Evolutionary conservation across 2,888 invertebrate genomes (phyloP), one percentile per base, ranked within the genome.

Genomic region (Sericinus montela): DNA sequence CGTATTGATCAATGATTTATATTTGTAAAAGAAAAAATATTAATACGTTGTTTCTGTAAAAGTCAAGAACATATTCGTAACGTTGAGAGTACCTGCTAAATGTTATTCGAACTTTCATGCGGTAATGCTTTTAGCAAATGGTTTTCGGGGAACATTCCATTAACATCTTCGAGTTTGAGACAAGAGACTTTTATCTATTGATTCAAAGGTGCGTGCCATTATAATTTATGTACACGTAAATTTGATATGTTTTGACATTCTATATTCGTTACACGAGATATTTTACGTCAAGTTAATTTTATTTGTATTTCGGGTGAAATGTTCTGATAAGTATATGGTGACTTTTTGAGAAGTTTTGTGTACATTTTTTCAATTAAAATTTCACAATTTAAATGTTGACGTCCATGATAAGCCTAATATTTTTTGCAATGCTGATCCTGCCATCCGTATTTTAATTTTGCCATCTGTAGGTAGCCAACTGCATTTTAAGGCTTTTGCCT

Each of bases 121-220:
- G 23, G 29, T 15, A 39, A 46, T 15, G 40, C 40, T 46, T 46
- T 46, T 40, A 46, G 11, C 34, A 25, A 46, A 45, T 13, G 38
- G 14, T 15, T 25, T 6, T 32, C 6, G 34, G 25, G 2, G 46
- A 35, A 35, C 40, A 46, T 46, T 46, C 46, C 46, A 46, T 46
- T 46, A 46, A 34, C 34, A 15, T 34, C 23, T 16, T 10, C 32
- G 11, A 4, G 5, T 32, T 9, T 32, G 11, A 46, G 46, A 46
- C 19, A 46, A 46, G 39, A 35, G 30, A 34, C 39, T 32, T 39
- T 40, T 28, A 25, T 34, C 40, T 34, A 40, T 35, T 46, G 16
- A 40, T 40, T 46, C 16, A 39, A 19, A 37, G 34, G 13, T 38
- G 35, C 45, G 19, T 19, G 5, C 19, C 19, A 19, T 19, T 19